Base-by-base conservation (phyloP, 1,140 invertebrate species). In the Aleiodes sp. region DNA sequence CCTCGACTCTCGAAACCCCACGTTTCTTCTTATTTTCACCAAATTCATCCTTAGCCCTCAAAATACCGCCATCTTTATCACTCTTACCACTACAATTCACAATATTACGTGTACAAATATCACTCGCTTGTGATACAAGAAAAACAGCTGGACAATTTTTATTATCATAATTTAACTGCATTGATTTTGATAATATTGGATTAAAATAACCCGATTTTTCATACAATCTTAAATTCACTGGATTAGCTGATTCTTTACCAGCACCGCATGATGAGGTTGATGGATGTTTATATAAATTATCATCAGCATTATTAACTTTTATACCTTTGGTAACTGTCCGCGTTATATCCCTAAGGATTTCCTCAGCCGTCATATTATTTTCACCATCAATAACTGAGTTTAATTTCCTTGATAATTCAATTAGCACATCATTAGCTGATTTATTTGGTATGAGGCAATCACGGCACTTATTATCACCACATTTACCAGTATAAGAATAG, bases 331-430 rank as follows among this genome's bases (percentile, higher is more conserved):
- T 67, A n/a, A 88, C 82, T 7, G 82, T 85, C 4, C 81, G 78
- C 46, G 85, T 84, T 4, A 88, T 81, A 29, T 78, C 78, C 16
- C 78, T 78, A 2, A 88, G 73, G 29, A 87, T 81, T 46, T 87
- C 83, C 61, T 87, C 84, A 2, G 86, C 80, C 9, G 77, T 75
- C 28, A 79, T 75, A 16, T 69, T 70, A 21, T 70, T 81, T 29
- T 82, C 81, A 4, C 82, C 82, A 31, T 87, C 84, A 70, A 87
- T 82, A 9, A 86, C 81, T 24, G 82, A 84, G 71, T 84, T 85
- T n/a, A 87, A 75, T 9, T 82, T 83, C 35, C 77, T 79, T 59
- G 87, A 81, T 21, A 88, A 73, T 62, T 87, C 85, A 12, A 86
- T 65, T 2, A 88, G 73, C 4, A 88, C 72, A 28, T 87, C 83